A percentile compares a stretch with the other conserved stretches of the same genome.
These are phyloP conservation scores for Chromis chromis DNA, from an alignment of 2,797 vertebrate species.

Conservation along the genomic window DNA sequence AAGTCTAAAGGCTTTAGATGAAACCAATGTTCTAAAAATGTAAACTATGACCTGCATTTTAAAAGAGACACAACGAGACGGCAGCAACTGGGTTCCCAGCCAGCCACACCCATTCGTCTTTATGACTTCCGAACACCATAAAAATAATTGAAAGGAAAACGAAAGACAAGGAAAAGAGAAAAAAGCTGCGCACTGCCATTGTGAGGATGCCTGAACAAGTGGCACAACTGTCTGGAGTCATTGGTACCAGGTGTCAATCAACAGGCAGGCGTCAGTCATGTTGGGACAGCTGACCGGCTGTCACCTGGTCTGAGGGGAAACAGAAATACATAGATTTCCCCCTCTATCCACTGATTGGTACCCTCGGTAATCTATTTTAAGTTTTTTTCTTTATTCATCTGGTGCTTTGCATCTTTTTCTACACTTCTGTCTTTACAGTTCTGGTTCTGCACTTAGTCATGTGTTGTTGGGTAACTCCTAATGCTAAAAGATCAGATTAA, in stretches of 20 bases:
- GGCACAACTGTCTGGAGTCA: slow-evolving; percentile 43
- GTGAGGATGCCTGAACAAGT: slow-evolving; percentile 29
- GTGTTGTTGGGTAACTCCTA: not conserved
- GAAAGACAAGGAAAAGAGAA: slow-evolving; percentile 1
- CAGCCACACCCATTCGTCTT: slow-evolving; percentile 21
- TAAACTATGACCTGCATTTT: not conserved
- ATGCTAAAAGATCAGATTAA: not conserved
- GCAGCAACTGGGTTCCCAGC: not conserved
- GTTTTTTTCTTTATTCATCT: not conserved
- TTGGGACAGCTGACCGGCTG: slow-evolving; percentile 42
- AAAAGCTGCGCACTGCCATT: slow-evolving; percentile 26
- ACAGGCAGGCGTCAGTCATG: slow-evolving; percentile 31
- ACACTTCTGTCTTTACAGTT: not conserved
- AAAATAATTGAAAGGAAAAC: slow-evolving; percentile 58
- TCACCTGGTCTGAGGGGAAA: slow-evolving; percentile 15
- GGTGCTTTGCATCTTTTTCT: not conserved
- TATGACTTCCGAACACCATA: slow-evolving; percentile 55
- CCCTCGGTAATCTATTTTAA: not conserved
- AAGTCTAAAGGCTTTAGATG: too few relatives aligned
- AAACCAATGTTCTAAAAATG: too few relatives aligned
- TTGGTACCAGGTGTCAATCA: slow-evolving; percentile 62
- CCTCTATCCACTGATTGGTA: slow-evolving; percentile 12
- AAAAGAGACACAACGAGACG: slow-evolving; percentile 13
- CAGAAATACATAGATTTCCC: slow-evolving; percentile 5
- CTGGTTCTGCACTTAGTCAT: not conserved